Evolutionary conservation across 2,113 vertebrate species (phyloP), one percentile per base, ranked within the genome.

Genomic region (Corydoras maculifer): DNA sequence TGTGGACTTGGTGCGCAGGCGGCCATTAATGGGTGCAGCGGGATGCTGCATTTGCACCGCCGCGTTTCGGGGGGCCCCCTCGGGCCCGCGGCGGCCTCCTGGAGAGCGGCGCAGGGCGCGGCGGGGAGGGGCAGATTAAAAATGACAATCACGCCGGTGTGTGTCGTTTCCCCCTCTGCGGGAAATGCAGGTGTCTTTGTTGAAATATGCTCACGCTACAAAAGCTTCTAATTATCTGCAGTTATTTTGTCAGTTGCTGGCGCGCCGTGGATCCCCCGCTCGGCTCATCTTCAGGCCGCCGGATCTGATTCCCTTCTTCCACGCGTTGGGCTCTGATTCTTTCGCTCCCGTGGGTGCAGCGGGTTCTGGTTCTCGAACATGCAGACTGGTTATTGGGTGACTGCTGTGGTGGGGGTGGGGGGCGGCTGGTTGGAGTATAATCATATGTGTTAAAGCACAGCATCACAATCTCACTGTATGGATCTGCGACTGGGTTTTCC

Each of bases 161-260:
- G 86, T 82, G 85, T 78, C 85, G 84, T 82, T 82, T 80, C 83
- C 35, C 18, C 82, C 85, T 83, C 87, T 83, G 83, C 87, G 83
- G 87, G 89, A 88, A 88, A 84, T 84, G 85, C 90, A 91, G 90
- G 90, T 91, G 90, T 86, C 86, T 90, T 89, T 88, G 87, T 89
- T 87, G 87, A 87, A 88, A 90, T 85, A 86, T 83, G 87, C 85
- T 85, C 87, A 69, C 83, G 78, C 84, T 86, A 88, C 87, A 88
- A 88, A 89, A 90, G 86, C 85, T 85, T 84, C 88, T 88, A 88
- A 90, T 90, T 91, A 90, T 89, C 87, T 87, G 86, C 84, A 83
- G 87, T 90, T 89, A 90, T 88, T 89, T 90, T 90, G 89, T 86
- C 88, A 90, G 87, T 88, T 86, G 88, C 87, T 85, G 85, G 84